A percentile compares a stretch with the other conserved stretches of the same genome.
phyloP scores from a whole-genome alignment of 2,113 vertebrate species.

The Hiodon alosoides region DNA sequence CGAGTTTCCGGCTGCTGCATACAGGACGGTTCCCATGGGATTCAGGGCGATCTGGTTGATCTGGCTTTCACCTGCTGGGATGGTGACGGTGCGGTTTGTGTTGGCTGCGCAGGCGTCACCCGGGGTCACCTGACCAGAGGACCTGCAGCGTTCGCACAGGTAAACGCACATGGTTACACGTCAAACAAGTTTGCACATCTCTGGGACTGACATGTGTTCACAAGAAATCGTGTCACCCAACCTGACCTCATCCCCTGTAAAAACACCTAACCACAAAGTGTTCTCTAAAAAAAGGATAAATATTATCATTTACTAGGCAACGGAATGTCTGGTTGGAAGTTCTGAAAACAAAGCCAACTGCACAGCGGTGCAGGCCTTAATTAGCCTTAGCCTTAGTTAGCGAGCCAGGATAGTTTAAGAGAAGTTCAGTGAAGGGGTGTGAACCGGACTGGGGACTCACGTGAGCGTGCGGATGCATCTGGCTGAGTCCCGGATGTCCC shows the following conservation, averaged over 20 bases:
- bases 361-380: too few species aligned
- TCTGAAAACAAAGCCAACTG: too few species aligned
- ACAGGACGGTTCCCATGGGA: slow-evolving; percentile 82
- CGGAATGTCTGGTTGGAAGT: too few species aligned
- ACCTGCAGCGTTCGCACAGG: slow-evolving; percentile 58
- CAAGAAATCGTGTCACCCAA: not conserved
- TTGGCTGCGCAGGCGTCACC: slow-evolving; percentile 76
- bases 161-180: not conserved
- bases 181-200: not conserved
- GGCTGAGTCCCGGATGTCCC: slow-evolving; percentile 95
- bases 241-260: too few species aligned
- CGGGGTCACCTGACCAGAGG: slow-evolving; percentile 81
- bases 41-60: slow-evolving; percentile 93
- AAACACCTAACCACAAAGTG: too few species aligned
- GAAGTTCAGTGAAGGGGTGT: too few species aligned
- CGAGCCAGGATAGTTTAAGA: too few species aligned
- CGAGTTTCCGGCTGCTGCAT: slow-evolving; percentile 85
- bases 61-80: slow-evolving; percentile 90
- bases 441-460: slow-evolving; percentile 63
- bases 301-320: too few species aligned
- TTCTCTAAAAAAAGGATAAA: too few species aligned
- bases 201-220: not conserved
- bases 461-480: slow-evolving; percentile 89
- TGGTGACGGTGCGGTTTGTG: slow-evolving; percentile 81
- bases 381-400: too few species aligned